Evolutionary conservation across 2,888 invertebrate species (phyloP), one percentile per base, ranked within the genome.

Genomic region (Synanthedon formicaeformis): DNA sequence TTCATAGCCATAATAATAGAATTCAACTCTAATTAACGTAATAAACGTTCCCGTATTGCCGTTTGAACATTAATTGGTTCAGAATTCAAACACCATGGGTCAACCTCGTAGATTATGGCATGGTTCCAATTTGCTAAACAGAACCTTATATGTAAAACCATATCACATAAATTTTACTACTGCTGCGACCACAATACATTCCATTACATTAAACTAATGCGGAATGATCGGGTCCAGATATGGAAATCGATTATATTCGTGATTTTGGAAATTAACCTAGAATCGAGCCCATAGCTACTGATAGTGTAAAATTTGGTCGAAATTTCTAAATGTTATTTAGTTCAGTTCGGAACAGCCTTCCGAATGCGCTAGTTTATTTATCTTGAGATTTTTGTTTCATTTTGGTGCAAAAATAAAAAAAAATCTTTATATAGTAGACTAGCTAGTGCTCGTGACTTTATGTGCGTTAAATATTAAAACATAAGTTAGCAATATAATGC

Each of bases 101-200:
- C 61, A 59, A 57, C 34, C 8, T 34, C 56, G 56, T 56, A 64
- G 59, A 67, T 67, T 67, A 76, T 81, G 82, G 82, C 81, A 74
- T 58, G 60, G 70, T 75, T 81, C 82, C 82, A 82, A 78, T 66
- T 66, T 61, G 64, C 67, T 59, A 74, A 75, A 74, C 71, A 59
- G 65, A 59, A 11, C 65, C 58, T 55, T 56, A 59, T 58, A 64
- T 65, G 64, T 59, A 64, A 63, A 58, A 63, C 69, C 65, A 67
- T 72, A 73, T 75, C 74, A 65, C 68, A 78, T 78, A 80, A 78
- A 77, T 80, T 75, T 75, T 66, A 65, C 58, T 62, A 57, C 65
- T 62, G 66, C 66, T 67, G 67, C 65, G 66, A 63, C 66, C 63
- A 75, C 72, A 78, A 74, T 73, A 71, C 65, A 68, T 73, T 74